Percentiles rank a stretch among this genome's conserved stretches.
Conservation (phyloP, 2,888 invertebrate genomes). For the Zaprionus lineosus region DNA sequence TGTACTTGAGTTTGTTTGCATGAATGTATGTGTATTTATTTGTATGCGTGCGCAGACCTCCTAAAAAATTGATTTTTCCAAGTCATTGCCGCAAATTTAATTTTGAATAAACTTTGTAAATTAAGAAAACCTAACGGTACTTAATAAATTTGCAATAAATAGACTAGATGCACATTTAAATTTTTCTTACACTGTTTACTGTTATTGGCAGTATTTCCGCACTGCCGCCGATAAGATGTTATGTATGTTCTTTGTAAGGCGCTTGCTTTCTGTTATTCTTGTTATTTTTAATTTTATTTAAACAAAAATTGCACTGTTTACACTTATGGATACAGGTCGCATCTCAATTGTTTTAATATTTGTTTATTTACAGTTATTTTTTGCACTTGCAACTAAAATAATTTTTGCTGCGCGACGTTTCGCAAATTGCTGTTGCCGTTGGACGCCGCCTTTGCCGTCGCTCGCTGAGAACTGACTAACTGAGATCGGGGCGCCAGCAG, state of each 20-base stretch:
- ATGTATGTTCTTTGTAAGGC: neutral
- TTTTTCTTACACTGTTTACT: conserved; percentile 35
- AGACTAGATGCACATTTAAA: conserved; percentile 9
- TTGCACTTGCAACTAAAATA: conserved; percentile 33
- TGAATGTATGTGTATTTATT: conserved; percentile 9
- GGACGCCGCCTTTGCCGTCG: conserved; percentile 53
- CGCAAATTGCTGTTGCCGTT: conserved; percentile 32
- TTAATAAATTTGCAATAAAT: conserved; percentile 28
- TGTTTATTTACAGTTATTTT: conserved; percentile 27
- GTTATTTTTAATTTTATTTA: conserved; percentile 15
- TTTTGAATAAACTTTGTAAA: conserved; percentile 23
- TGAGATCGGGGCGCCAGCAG: conserved; percentile 50
- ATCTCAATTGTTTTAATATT: conserved; percentile 17
- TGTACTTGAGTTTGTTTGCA: conserved; percentile 14
- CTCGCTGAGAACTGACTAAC: conserved; percentile 61
- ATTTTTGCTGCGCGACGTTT: conserved; percentile 54
- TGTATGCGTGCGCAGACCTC: conserved; percentile 54
- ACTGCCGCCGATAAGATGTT: conserved; percentile 12
- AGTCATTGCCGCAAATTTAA: conserved; percentile 43
- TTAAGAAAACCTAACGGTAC: conserved; percentile 28
- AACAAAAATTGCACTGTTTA: conserved; percentile 26
- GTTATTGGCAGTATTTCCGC: conserved; percentile 22
- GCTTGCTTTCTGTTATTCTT: conserved; percentile 1
- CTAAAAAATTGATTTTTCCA: conserved; percentile 77
- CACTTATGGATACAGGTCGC: conserved; percentile 57